Evolutionary conservation across 2,888 invertebrate species (phyloP), one percentile per base, ranked within the genome.

Genomic region (Coronaproctus castanopsis): DNA sequence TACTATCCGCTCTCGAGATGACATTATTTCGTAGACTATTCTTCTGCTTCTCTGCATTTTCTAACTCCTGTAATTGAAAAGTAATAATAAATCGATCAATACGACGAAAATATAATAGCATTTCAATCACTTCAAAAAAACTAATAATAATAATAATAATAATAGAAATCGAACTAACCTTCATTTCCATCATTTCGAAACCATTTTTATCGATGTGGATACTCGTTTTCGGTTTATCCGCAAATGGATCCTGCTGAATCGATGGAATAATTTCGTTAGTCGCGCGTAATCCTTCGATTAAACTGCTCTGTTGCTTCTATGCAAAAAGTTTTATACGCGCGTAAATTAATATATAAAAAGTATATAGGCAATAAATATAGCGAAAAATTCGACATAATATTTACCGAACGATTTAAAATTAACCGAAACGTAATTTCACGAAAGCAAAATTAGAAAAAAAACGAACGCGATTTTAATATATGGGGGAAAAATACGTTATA

Each of bases 301-400:
- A 74, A 69, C 89, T 92, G 62, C 89, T 90, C 74, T 92, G 91
- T 72, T 93, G 91, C 73, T 89, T 92, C 36, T 52, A n/a, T n/a
- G n/a, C n/a, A n/a, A n/a, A n/a, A n/a, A n/a, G n/a, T n/a, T n/a
- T n/a, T n/a, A n/a, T n/a, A n/a, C n/a, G n/a, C n/a, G n/a, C n/a
- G n/a, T n/a, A n/a, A n/a, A n/a, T n/a, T n/a, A n/a, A n/a, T n/a
- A n/a, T n/a, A n/a, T n/a, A n/a, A n/a, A n/a, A n/a, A n/a, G n/a
- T n/a, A n/a, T n/a, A n/a, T n/a, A n/a, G n/a, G n/a, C n/a, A n/a
- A n/a, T n/a, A n/a, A n/a, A n/a, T n/a, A n/a, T n/a, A n/a, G n/a
- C n/a, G n/a, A n/a, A n/a, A n/a, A n/a, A n/a, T n/a, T n/a, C n/a
- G n/a, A n/a, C n/a, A n/a, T n/a, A n/a, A n/a, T n/a, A n/a, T n/a